phyloP scores from a whole-genome alignment of 2,797 vertebrate species.

The Potorous gilbertii region DNA sequence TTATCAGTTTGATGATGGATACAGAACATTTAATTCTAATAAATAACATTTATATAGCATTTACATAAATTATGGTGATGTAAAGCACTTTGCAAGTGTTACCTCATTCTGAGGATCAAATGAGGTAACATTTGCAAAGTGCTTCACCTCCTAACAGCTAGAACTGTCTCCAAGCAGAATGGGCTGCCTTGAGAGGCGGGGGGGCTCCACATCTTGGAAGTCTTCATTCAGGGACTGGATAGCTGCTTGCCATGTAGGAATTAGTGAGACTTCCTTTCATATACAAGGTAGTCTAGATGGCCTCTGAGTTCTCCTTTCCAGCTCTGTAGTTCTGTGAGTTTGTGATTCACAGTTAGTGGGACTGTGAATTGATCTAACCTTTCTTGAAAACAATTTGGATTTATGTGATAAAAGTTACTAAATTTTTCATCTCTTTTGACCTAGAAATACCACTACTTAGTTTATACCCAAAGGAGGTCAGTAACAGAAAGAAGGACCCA shows the following conservation, averaged over 20 bases:
- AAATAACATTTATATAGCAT: not conserved
- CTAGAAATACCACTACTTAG: not conserved
- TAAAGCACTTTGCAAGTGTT: not conserved
- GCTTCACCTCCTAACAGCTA: not conserved
- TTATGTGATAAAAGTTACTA: not conserved
- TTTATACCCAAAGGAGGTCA: conserved; percentile 1
- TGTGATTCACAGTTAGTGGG: not conserved
- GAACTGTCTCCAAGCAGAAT: not conserved
- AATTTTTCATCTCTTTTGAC: not conserved
- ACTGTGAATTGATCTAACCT: not conserved
- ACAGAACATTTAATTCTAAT: not conserved
- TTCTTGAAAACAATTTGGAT: not conserved
- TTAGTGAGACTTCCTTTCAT: not conserved
- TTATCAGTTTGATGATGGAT: not conserved
- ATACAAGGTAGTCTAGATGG: not conserved
- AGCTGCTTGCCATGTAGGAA: not conserved
- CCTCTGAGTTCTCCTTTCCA: not conserved
- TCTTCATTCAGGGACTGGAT: not conserved
- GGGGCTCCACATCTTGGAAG: not conserved
- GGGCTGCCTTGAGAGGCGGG: not conserved
- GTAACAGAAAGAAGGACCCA: not conserved
- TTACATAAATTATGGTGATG: no score
- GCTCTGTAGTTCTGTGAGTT: not conserved
- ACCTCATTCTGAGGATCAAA: not conserved
- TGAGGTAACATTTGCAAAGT: not conserved